Base-by-base conservation (phyloP, 2,113 vertebrate species). In the Atractosteus spatula region DNA sequence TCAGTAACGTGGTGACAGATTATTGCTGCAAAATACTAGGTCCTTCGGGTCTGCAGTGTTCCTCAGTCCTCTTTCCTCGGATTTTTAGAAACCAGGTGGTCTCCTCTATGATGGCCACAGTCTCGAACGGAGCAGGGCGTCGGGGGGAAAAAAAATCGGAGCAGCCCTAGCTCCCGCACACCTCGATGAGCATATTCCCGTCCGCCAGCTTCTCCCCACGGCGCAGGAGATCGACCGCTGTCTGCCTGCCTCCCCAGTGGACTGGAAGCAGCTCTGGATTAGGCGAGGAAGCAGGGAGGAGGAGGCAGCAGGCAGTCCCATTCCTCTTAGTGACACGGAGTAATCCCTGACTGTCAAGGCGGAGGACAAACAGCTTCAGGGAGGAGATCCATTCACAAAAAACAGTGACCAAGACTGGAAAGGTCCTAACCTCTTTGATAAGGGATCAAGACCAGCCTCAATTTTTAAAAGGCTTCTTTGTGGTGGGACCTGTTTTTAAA, bases 321-420 rank as follows among this genome's bases (percentile, higher is more conserved):
- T 3, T 16, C 12, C 7, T 14, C 56, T 5, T 12, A 13, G 14
- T 13, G 14, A 59, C 11, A 59, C 57, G 10, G 11, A 4, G 4
- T 59, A 59, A 59, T 5, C 57, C 12, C 57, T 13, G 57, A 16
- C 57, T n/a, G 14, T 5, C 57, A 11, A 13, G 57, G 57, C 10
- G 14, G 14, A 16, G 14, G 4, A 51, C 1, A 51, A 51, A 51
- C 14, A 5, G 5, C 13, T 16, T 11, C 13, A 0, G 4, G 14
- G 57, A 11, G 5, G 10, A 59, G 10, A 13, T 59, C 57, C 57
- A 59, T 59, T 59, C 57, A 59, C 57, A 59, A 59, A 59, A 70
- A 68, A 3, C 2, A 70, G n/a, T 12, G 71, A 54, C 67, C 65
- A 29, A 75, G 10, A 64, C 7, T 11, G 41, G 43, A 66, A 66